Evolutionary conservation across 2,113 vertebrate genomes (phyloP), one percentile per base, ranked within the genome.

Genomic region (Tychaedon coryphoeus): DNA sequence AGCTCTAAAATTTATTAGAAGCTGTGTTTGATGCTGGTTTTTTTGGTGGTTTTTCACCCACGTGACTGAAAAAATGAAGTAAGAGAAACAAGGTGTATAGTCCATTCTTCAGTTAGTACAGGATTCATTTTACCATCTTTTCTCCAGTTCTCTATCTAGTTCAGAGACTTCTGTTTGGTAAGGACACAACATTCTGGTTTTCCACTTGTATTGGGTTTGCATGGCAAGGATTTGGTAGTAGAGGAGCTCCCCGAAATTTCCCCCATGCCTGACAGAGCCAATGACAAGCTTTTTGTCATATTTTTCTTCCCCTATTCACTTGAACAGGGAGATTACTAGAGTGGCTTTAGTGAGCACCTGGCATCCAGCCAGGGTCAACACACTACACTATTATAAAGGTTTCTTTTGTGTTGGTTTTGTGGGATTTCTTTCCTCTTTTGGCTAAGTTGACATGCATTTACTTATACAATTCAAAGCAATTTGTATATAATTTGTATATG

Each of bases 211-310:
- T 10, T 66, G 22, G 7, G 8, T 65, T 79, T 76, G 23, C 3
- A 1, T 53, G 48, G 31, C 31, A 47, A 51, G 8, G 15, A 58
- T 58, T 82, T 67, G 38, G 43, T 31, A 58, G 9, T 0, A 0
- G 8, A 51, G 38, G 45, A 74, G 19, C 38, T 53, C 23, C 33
- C 33, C 29, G 45, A 53, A 29, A 12, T 34, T 58, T 33, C 9
- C n/a, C 51, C 10, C 4, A 2, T 14, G 19, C 66, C 51, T 0
- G 0, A n/a, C 23, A 67, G 38, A 81, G 28, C 45, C 24, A 58
- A 24, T 66, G 43, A 13, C 53, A 53, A n/a, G 19, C 51, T 15
- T 58, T 73, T 38, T 53, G 45, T 38, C 15, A 8, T 29, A 29
- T 38, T 53, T 53, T 76, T 60, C 36, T 51, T 51, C 20, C 9